Evolutionary conservation across 2,888 invertebrate genomes (phyloP).

Genomic region (Eupithecia exiguata): DNA sequence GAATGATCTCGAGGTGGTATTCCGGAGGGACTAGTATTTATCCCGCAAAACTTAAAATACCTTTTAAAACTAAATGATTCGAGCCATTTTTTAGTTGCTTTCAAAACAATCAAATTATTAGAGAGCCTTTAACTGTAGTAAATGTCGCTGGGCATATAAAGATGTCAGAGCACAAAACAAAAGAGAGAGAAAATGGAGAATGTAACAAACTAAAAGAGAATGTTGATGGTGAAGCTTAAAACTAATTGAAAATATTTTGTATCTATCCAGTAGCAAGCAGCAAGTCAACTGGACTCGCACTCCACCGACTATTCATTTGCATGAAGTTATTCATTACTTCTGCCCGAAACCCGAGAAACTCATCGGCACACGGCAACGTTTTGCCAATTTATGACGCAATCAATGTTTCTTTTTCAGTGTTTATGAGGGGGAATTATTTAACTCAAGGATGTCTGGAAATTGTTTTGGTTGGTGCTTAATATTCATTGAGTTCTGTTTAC

Average conservation of each 20-base stretch:
- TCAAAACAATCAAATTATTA: neutral
- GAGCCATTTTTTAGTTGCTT: too few relatives aligned
- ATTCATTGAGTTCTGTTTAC: conserved; percentile 78
- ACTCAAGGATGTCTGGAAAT: conserved; percentile 70
- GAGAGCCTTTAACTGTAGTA: neutral
- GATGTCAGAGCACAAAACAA: neutral
- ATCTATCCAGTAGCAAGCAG: conserved; percentile 1
- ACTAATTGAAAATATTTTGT: neutral
- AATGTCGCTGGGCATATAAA: neutral
- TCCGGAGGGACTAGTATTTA: too few relatives aligned
- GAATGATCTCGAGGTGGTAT: too few relatives aligned
- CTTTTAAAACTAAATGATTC: too few relatives aligned
- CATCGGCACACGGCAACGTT: conserved; percentile 65
- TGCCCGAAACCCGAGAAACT: conserved; percentile 61
- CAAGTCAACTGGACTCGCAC: conserved; percentile 23
- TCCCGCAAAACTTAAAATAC: too few relatives aligned
- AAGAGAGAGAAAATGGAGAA: neutral
- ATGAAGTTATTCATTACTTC: conserved; percentile 68
- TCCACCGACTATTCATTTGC: conserved; percentile 61
- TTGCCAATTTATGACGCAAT: conserved; percentile 81
- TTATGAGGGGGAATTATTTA: conserved; percentile 75
- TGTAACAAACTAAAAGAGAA: neutral
- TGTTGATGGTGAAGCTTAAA: neutral
- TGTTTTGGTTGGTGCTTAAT: conserved; percentile 76
- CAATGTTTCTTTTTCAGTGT: conserved; percentile 71